Conservation (phyloP, 2,113 vertebrate species). For the Carassius carassius region DNA sequence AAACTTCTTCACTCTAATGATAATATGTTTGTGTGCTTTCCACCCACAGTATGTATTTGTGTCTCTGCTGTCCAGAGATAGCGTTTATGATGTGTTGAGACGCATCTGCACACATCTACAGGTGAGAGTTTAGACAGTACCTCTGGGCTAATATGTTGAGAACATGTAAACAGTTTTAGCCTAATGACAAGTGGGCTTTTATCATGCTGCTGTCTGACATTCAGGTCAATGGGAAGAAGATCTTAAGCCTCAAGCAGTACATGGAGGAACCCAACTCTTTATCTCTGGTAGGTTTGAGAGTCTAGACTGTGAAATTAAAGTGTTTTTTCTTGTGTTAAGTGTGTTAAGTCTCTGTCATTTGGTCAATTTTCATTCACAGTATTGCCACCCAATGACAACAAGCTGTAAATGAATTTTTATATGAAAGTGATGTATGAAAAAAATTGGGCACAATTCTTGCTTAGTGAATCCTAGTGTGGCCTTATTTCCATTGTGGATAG, state of each 20-base stretch:
- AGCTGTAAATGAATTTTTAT: not conserved
- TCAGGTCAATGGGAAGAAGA: conserved; percentile 86
- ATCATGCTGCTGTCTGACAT: conserved; percentile 16
- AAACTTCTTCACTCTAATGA: not conserved
- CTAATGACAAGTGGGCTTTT: not conserved
- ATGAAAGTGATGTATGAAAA: not conserved
- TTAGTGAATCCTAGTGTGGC: not conserved
- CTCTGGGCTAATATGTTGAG: not conserved
- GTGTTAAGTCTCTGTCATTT: not conserved
- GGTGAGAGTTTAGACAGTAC: conserved; percentile 69
- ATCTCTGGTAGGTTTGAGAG: conserved; percentile 80
- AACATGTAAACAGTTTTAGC: not conserved
- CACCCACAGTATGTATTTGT: conserved; percentile 88
- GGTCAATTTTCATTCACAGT: not conserved
- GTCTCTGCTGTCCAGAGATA: conserved; percentile 92
- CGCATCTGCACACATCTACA: conserved; percentile 93
- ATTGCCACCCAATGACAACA: not conserved
- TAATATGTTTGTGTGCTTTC: conserved; percentile 7
- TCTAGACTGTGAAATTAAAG: not conserved
- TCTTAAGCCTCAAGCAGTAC: conserved; percentile 87
- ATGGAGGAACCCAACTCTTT: conserved; percentile 79
- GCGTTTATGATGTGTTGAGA: conserved; percentile 87
- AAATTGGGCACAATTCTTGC: not conserved
- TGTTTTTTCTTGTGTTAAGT: too few relatives aligned
- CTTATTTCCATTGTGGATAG: conserved; percentile 55